These are phyloP conservation scores for Drosophila atripex DNA, from an alignment of 2,888 invertebrate species.

Conservation along the genomic window DNA sequence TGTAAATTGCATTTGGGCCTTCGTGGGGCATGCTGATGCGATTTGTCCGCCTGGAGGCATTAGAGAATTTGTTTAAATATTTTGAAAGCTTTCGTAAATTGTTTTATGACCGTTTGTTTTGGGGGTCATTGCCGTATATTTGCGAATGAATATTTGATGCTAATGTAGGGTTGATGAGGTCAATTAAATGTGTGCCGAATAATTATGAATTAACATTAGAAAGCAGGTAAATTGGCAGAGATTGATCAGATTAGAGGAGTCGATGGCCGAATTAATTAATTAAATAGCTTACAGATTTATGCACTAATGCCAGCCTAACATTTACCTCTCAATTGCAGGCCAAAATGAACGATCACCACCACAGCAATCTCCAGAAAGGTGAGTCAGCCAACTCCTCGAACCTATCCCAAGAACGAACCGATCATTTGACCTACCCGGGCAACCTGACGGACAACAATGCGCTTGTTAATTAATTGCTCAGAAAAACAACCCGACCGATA, in stretches of 20 bases:
- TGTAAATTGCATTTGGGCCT: constrained; percentile 18
- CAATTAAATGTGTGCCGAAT: constrained; percentile 33
- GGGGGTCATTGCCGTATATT: constrained; percentile 4
- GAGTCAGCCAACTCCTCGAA: constrained; percentile 52
- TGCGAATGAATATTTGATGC: constrained; percentile 42
- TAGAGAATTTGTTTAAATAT: constrained; percentile 39
- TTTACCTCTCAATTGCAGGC: constrained; percentile 78
- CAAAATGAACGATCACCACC: constrained; percentile 84
- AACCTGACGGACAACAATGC: constrained; percentile 45
- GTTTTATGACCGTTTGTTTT: constrained; percentile 32
- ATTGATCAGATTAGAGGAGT: constrained; percentile 36
- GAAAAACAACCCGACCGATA: constrained; percentile 63
- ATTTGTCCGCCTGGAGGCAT: constrained; percentile 27
- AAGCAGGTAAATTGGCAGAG: constrained; percentile 32
- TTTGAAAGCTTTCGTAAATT: constrained; percentile 39
- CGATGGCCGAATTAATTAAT: constrained; percentile 33
- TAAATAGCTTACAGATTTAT: constrained; percentile 14
- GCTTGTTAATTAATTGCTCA: constrained; percentile 76
- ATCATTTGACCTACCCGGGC: constrained; percentile 42
- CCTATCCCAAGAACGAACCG: constrained; percentile 40
- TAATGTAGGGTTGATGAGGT: constrained; percentile 22
- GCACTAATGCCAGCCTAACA: constrained; percentile 10
- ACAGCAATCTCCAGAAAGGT: constrained; percentile 84
- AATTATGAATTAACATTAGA: constrained; percentile 28
- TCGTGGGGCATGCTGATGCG: constrained; percentile 32